Evolutionary conservation across 2,888 invertebrate species (phyloP).

Genomic region (Drepanosiphum platanoidis): DNA sequence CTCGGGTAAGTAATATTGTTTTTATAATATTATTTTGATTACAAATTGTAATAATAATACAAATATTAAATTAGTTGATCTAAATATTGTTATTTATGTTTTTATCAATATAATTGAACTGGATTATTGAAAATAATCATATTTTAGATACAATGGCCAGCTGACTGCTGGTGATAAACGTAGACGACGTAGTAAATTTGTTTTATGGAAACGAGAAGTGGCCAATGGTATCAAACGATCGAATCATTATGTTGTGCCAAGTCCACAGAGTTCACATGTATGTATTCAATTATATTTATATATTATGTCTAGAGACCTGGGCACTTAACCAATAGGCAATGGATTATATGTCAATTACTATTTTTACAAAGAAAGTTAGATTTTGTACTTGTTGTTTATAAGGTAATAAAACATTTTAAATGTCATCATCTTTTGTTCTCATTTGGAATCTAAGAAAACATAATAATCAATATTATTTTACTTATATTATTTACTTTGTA

Average conservation of each 20-base stretch:
- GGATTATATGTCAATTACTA: too few species aligned
- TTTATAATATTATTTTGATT: background rate
- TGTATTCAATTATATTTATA: constrained; percentile 28
- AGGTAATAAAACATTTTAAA: background rate
- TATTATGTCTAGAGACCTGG: background rate
- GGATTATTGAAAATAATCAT: too few species aligned
- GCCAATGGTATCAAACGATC: constrained; percentile 94
- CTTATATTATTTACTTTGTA: background rate
- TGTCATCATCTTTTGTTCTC: background rate
- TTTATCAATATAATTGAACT: background rate
- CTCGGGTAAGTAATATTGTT: constrained; percentile 78
- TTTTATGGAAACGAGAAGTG: constrained; percentile 83
- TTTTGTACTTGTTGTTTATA: too few species aligned
- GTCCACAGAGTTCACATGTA: constrained; percentile 86
- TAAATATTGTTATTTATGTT: background rate
- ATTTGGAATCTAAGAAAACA: too few species aligned
- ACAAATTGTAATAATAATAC: background rate
- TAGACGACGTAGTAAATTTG: constrained; percentile 92
- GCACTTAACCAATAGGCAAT: background rate
- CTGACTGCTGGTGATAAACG: constrained; percentile 94
- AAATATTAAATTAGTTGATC: background rate
- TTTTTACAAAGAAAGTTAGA: too few species aligned
- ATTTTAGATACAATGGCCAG: constrained; percentile 88
- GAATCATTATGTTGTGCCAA: constrained; percentile 95
- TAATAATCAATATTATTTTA: too few species aligned